A percentile compares a stretch with the other conserved stretches of the same genome.
Evolutionary conservation across 2,888 invertebrate species (phyloP).

Genomic region (Allygus modestus): DNA sequence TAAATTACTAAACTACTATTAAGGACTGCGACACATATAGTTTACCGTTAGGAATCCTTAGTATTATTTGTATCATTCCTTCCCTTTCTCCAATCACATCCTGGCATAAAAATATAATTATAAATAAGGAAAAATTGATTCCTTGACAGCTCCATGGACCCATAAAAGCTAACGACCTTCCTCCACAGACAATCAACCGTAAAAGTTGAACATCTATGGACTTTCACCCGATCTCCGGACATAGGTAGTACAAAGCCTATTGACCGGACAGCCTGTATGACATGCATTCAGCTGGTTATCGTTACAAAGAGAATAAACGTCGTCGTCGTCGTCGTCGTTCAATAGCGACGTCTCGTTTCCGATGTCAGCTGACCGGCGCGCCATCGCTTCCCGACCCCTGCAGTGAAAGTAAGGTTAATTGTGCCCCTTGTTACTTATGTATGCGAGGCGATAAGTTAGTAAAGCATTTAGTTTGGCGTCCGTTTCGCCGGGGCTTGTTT

Average conservation of each 20-base stretch:
- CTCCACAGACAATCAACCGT: no score
- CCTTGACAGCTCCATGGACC: no score
- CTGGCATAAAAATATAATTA: no score
- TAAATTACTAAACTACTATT: no score
- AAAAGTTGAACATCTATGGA: neutral
- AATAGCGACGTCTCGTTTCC: neutral
- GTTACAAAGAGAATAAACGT: neutral
- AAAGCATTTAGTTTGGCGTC: conserved; percentile 12
- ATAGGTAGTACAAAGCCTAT: neutral
- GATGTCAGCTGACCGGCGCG: neutral
- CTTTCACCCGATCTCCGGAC: neutral
- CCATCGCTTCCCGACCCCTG: neutral
- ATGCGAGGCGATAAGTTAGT: conserved; percentile 36
- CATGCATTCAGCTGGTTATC: conserved; percentile 15
- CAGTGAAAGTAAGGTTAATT: conserved; percentile 44
- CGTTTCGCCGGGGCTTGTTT: conserved; percentile 16
- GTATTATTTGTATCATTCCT: no score
- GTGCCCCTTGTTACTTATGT: conserved; percentile 43
- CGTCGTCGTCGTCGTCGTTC: conserved; percentile 19
- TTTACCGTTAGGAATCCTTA: no score
- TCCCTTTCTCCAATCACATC: no score
- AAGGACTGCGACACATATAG: no score
- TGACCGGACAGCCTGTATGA: neutral
- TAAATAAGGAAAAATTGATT: no score
- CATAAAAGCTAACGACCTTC: no score